These are phyloP conservation scores for Drosophila dives DNA, from an alignment of 2,888 invertebrate species.

Conservation along the genomic window DNA sequence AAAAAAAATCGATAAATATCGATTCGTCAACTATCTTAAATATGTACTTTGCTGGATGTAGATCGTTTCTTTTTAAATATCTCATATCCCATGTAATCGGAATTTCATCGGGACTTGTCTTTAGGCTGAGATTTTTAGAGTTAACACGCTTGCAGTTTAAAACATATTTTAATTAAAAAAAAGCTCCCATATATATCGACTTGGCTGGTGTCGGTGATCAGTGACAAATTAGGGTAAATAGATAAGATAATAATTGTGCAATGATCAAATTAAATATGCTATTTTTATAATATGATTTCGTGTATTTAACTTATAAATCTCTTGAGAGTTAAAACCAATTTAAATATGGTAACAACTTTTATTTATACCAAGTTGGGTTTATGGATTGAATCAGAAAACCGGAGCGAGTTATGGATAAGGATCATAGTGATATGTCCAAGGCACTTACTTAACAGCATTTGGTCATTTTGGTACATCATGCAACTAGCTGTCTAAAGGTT, in stretches of 20 bases:
- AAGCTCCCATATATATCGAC: too few relatives aligned
- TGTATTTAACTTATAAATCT: neutral
- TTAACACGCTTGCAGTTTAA: too few relatives aligned
- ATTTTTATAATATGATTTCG: neutral
- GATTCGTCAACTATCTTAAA: too few relatives aligned
- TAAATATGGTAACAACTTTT: neutral
- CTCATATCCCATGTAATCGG: too few relatives aligned
- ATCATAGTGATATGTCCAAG: conserved; percentile 19
- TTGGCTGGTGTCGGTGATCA: neutral
- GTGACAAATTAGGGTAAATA: too few relatives aligned
- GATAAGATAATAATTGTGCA: too few relatives aligned
- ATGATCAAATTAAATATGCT: neutral
- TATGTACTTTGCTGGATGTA: too few relatives aligned
- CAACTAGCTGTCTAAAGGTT: neutral
- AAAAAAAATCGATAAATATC: too few relatives aligned
- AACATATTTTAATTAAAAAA: too few relatives aligned
- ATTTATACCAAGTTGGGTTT: neutral
- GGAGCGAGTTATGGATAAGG: conserved; percentile 10
- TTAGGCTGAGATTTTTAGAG: too few relatives aligned
- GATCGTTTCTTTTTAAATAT: too few relatives aligned
- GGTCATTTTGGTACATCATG: conserved; percentile 44
- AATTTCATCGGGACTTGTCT: too few relatives aligned
- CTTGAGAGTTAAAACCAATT: neutral
- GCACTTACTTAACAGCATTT: conserved; percentile 50
- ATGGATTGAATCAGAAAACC: neutral